Percentiles rank a stretch among this genome's conserved stretches.
These are phyloP conservation scores for Leptopilina clavipes DNA, from an alignment of 1,140 invertebrate species.

Conservation along the genomic window DNA sequence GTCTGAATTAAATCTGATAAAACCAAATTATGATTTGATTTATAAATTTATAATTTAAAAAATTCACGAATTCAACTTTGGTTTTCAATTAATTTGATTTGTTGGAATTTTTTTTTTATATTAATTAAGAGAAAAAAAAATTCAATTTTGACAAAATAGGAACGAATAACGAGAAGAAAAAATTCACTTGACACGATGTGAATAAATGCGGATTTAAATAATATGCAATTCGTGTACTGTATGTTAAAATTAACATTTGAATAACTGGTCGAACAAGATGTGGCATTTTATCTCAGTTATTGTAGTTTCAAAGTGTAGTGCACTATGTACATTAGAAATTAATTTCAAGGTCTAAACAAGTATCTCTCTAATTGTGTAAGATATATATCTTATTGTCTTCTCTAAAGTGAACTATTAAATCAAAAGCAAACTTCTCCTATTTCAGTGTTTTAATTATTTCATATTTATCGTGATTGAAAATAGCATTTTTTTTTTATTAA, in stretches of 20 bases:
- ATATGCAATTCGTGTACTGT: background rate
- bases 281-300: constrained; percentile 9
- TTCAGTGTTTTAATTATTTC: constrained; percentile 1
- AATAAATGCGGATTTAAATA: constrained; percentile 4
- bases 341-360: constrained; percentile 17
- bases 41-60: too few relatives aligned
- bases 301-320: constrained; percentile 19
- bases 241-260: background rate
- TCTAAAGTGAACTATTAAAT: constrained; percentile 1
- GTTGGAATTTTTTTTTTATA: too few relatives aligned
- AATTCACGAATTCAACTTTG: too few relatives aligned
- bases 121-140: too few relatives aligned
- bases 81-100: too few relatives aligned
- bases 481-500: background rate
- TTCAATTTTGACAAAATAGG: too few relatives aligned
- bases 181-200: background rate
- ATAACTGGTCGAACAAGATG: background rate
- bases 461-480: background rate
- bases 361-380: background rate
- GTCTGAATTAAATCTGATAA: too few relatives aligned
- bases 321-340: constrained; percentile 13
- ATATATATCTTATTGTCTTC: constrained; percentile 7
- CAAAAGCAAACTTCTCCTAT: background rate
- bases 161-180: background rate
- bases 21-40: too few relatives aligned